Evolutionary conservation across 1,140 invertebrate species (phyloP), one percentile per base, ranked within the genome.

Genomic region (Pseudoatta argentina): DNA sequence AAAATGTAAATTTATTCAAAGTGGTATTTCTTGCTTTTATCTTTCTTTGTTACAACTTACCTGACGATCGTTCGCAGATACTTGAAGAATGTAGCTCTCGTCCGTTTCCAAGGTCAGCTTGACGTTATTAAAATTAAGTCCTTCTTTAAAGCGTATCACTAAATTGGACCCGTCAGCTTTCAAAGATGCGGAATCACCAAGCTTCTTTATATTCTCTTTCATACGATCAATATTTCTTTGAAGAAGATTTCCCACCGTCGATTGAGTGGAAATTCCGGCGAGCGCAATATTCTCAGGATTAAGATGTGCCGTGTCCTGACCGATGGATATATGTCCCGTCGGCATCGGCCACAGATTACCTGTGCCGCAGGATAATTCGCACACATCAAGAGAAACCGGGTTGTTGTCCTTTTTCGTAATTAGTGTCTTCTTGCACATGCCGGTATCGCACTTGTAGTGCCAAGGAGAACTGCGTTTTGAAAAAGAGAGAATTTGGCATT

Each of bases 281-380:
- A 96, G 85, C 12, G 93, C 91, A 55, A 97, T 96, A 44, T 95
- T 95, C 21, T 96, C 94, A 0, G 96, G 93, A 92, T 97, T 96
- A 14, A 98, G 92, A 85, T 96, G 96, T 0, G 96, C 95, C 48
- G 97, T 94, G 53, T 94, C 93, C 57, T 95, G 96, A 6, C 96
- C 96, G 1, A 97, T 86, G 18, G 96, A 95, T 2, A 97, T 92
- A 18, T 95, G 93, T 0, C 97, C 97, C 0, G 96, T 97, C 6
- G 97, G 97, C 87, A 95, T 96, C 1, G 97, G 97, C 97, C 97
- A 98, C 2, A 98, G 91, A 2, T 96, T 95, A 91, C 91, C 88
- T n/a, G 93, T 78, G 2, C 92, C 93, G 67, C 94, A 95, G 69
- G 93, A 93, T 64, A 95, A 89, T 86, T 95, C 93, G 64, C 94